Evolutionary conservation across 1,140 invertebrate genomes (phyloP).

Genomic region (Drosophila nikananu): DNA sequence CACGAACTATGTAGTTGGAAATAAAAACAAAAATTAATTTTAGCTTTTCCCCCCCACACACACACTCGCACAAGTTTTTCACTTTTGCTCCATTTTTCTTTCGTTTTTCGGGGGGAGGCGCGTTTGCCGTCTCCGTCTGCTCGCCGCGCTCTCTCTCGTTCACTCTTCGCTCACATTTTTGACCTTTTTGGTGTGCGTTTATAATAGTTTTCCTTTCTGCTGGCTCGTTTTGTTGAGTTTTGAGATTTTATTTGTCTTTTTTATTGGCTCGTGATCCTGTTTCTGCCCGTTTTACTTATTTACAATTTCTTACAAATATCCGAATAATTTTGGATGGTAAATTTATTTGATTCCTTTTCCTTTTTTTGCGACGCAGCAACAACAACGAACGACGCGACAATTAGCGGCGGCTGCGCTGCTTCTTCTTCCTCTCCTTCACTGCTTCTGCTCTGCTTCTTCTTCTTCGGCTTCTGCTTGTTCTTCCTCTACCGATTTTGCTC

Average conservation of each 20-base stretch:
- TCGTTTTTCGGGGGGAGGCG: slow-evolving; percentile 37
- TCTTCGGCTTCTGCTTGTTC: slow-evolving; percentile 50
- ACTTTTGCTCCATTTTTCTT: slow-evolving; percentile 77
- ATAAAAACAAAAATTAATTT: slow-evolving; percentile 83
- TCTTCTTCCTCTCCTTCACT: slow-evolving; percentile 51
- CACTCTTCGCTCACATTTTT: slow-evolving; percentile 38
- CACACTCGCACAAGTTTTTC: slow-evolving; percentile 62
- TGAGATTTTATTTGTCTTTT: slow-evolving; percentile 26
- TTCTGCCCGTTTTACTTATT: slow-evolving; percentile 3
- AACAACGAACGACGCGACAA: slow-evolving; percentile 64
- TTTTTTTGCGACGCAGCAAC: slow-evolving; percentile 60
- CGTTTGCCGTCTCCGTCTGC: slow-evolving; percentile 23
- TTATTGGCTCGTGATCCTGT: background rate
- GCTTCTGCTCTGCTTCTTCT: slow-evolving; percentile 46
- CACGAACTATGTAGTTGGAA: slow-evolving; percentile 58
- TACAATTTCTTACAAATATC: slow-evolving; percentile 6
- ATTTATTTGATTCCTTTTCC: slow-evolving; percentile 28
- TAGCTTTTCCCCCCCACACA: slow-evolving; percentile 68
- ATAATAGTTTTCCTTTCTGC: slow-evolving; percentile 47
- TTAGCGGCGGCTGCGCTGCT: slow-evolving; percentile 79
- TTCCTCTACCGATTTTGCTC: slow-evolving; percentile 61
- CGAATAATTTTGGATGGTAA: background rate
- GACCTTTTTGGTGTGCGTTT: slow-evolving; percentile 54
- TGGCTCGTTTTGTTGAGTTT: slow-evolving; percentile 26
- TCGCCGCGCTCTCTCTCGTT: slow-evolving; percentile 6